Base-by-base conservation (phyloP, 2,113 vertebrate genomes). In the Synodontis membranacea region DNA sequence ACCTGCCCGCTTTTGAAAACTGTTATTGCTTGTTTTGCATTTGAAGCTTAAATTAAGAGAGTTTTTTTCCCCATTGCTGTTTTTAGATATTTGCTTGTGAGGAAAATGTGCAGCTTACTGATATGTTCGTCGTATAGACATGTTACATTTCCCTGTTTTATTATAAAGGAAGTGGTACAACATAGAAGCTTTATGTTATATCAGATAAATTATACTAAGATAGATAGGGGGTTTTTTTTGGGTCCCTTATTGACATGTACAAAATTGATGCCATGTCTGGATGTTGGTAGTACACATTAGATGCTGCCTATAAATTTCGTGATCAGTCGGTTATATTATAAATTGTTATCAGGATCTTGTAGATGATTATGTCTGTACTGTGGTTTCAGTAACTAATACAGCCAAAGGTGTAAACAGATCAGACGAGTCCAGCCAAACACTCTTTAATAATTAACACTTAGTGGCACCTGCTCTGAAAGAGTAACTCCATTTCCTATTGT, bases 361-460 rank as follows among this genome's bases (percentile, higher is more conserved):
- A 31, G 34, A 28, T 68, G 39, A 70, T 62, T 52, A 46, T 85
- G 46, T 70, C 23, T 62, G 8, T 62, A 21, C 37, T 11, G 34
- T 44, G 58, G 31, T 28, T 66, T 37, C 31, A 58, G 74, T 76
- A 83, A 48, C 72, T 8, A 80, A 60, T 46, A 52, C 44, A 86
- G 80, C 62, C 37, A 80, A 88, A 88, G 82, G 84, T 80, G 83
- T 89, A 62, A 87, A 88, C 54, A 46, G 50, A 88, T 54, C 34
- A 72, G 83, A 62, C 21, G 11, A 28, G 75, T 81, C 42, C 64
- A 74, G 31, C 37, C 46, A 72, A 86, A 86, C 64, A 72, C 60
- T 91, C 87, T 92, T 93, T 19, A 93, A 90, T 42, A 86, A 80
- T 66, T 75, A 79, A 92, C 86, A 90, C 89, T 80, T 83, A 89